Evolutionary conservation across 1,140 invertebrate species (phyloP), one percentile per base, ranked within the genome.

Genomic region (Melitaea cinxia): DNA sequence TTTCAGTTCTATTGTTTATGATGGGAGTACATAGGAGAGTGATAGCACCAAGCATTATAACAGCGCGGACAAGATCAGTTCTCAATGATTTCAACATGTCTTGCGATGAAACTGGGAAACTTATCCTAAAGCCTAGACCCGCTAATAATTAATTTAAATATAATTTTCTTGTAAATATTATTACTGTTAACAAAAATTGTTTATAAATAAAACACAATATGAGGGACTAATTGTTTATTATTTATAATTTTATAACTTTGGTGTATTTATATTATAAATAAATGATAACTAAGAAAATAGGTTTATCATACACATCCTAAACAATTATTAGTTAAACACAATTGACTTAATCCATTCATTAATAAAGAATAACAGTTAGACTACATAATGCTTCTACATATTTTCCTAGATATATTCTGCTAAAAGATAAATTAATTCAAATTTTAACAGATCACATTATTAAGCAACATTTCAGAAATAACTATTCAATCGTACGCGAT

Each of bases 61-160:
- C 97, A 2, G 95, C 96, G 1, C 92, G 98, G 67, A 97, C 97
- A 23, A 92, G 98, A 42, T 94, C 93, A 37, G 98, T 99, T 0
- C 93, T 99, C 23, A 94, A 94, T 30, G 98, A 99, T 88, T 99
- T 99, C 85, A 99, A 98, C 85, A 98, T 99, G 97, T 98, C 97
- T 47, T 99, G 97, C 92, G 98, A 99, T 91, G 98, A 99, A 81
- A 98, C 97, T 57, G 97, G 97, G 66, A 97, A 97, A 89, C 91
- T 98, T 12, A 97, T 98, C 70, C 87, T 98, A 0, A 97, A 97
- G 85, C 96, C 96, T 4, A 86, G 95, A 52, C 95, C 95, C 12
- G 93, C 94, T 45, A 86, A 86, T 68, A 83, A 55, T 35, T 60
- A 70, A 57, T 58, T 21, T 58, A 19, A 58, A 28, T n/a, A 57